These are phyloP conservation scores for Odontomyia ornata DNA, from an alignment of 2,888 invertebrate species.

Conservation along the genomic window DNA sequence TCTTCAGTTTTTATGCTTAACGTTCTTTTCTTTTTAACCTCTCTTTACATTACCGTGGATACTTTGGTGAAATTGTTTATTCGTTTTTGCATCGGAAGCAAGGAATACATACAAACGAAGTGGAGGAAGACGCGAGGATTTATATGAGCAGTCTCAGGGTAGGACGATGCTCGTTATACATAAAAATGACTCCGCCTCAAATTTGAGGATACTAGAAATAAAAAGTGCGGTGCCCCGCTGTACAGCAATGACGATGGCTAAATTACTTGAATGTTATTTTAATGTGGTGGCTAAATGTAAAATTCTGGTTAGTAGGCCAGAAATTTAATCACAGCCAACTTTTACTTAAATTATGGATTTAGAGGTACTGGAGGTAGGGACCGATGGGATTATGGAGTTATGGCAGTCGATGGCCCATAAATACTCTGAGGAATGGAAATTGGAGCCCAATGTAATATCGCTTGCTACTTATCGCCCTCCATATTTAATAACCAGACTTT, in stretches of 20 bases:
- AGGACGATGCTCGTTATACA: conserved; percentile 31
- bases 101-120: not conserved
- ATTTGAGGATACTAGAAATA: conserved; percentile 41
- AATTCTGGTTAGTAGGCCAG: conserved; percentile 43
- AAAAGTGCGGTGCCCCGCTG: conserved; percentile 26
- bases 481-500: not conserved
- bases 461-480: not conserved
- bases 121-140: not conserved
- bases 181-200: conserved; percentile 51
- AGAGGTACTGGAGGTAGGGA: not conserved
- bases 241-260: conserved; percentile 6
- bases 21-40: not conserved
- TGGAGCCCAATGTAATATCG: not conserved
- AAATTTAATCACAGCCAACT: conserved; percentile 41
- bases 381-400: not conserved
- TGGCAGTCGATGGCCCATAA: not conserved
- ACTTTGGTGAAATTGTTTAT: conserved; percentile 23
- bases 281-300: conserved; percentile 41
- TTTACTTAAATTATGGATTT: conserved; percentile 27
- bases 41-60: conserved; percentile 4
- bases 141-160: conserved; percentile 6
- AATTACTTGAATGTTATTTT: conserved; percentile 37
- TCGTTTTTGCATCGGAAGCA: not conserved
- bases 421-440: not conserved
- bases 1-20: conserved; percentile 43